These are phyloP conservation scores for Conomelus anceps DNA, from an alignment of 2,888 invertebrate species.

Conservation along the genomic window DNA sequence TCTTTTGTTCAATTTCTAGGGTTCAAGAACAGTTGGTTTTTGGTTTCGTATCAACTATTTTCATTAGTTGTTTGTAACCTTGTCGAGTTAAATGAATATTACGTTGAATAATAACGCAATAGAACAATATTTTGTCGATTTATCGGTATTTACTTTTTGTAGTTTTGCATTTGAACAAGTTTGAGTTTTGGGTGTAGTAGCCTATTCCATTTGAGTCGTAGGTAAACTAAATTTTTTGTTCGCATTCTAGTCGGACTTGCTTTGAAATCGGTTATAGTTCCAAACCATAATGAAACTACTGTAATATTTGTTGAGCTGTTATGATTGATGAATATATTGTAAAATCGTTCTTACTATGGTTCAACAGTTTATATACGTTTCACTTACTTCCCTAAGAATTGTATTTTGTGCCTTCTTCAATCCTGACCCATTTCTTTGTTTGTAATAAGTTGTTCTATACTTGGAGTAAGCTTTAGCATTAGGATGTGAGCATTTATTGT, in stretches of 20 bases:
- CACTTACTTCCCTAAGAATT: neutral
- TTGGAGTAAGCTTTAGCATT: neutral
- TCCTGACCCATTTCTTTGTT: neutral
- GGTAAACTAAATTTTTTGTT: neutral
- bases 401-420: neutral
- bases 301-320: neutral
- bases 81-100: neutral
- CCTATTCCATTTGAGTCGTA: neutral
- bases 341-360: neutral
- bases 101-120: neutral
- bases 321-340: neutral
- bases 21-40: constrained; percentile 1
- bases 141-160: neutral
- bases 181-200: neutral
- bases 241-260: neutral
- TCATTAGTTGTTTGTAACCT: neutral
- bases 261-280: neutral
- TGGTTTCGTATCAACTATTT: constrained; percentile 4
- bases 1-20: constrained; percentile 7
- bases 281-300: neutral
- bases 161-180: neutral
- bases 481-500: neutral
- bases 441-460: neutral
- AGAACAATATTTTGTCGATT: neutral
- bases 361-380: neutral